A percentile compares a stretch with the other conserved stretches of the same genome.
Evolutionary conservation across 2,888 invertebrate species (phyloP).

Genomic region (Dryobota labecula): DNA sequence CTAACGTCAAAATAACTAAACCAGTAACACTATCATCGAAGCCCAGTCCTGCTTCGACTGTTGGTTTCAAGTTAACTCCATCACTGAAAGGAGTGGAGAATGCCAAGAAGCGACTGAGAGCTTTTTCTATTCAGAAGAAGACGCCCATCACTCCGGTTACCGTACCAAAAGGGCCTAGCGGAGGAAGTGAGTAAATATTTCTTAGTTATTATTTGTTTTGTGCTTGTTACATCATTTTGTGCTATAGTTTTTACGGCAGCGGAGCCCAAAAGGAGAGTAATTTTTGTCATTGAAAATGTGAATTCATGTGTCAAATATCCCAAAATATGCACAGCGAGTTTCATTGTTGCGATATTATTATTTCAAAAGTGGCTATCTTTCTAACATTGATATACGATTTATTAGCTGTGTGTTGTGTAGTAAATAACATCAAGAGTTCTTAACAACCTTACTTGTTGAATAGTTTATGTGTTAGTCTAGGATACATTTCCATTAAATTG

Average conservation of each 20-base stretch:
- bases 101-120: slow-evolving; percentile 86
- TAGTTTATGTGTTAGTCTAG: not conserved
- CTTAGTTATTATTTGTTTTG: not conserved
- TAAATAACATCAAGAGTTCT: not conserved
- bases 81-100: slow-evolving; percentile 82
- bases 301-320: not conserved
- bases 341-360: not conserved
- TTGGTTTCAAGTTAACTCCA: slow-evolving; percentile 62
- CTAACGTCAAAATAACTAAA: slow-evolving; percentile 33
- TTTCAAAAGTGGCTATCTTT: not conserved
- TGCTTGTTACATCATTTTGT: not conserved
- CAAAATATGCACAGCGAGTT: not conserved
- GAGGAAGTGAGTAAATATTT: slow-evolving; percentile 75
- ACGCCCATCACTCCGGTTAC: slow-evolving; percentile 75
- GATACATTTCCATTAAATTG: not conserved
- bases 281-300: not conserved
- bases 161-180: slow-evolving; percentile 72
- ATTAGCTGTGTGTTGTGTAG: not conserved
- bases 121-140: slow-evolving; percentile 89
- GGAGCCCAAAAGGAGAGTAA: not conserved
- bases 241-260: not conserved
- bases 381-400: not conserved
- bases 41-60: slow-evolving; percentile 35
- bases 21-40: slow-evolving; percentile 31
- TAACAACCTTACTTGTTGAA: not conserved